These are phyloP conservation scores for Xenopus petersii DNA, from an alignment of 2,797 vertebrate species.

Conservation along the genomic window DNA sequence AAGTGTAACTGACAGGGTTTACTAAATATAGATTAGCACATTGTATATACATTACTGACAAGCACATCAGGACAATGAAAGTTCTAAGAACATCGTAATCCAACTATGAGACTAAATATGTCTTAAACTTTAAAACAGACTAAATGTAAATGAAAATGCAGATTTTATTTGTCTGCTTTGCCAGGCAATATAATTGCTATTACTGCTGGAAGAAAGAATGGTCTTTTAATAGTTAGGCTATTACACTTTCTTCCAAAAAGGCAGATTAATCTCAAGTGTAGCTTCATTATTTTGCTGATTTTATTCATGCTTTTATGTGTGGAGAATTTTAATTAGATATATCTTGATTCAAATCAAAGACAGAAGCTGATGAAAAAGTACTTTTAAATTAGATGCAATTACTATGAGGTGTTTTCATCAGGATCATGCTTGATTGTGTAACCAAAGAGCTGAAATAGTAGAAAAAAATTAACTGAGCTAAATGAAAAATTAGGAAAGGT, in stretches of 20 bases:
- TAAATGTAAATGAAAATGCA: constrained; percentile 33
- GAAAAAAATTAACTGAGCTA: constrained; percentile 6
- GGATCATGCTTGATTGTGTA: constrained; percentile 43
- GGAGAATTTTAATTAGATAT: constrained; percentile 44
- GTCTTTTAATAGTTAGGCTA: constrained; percentile 43
- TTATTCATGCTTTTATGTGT: constrained; percentile 44
- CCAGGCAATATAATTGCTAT: constrained; percentile 41
- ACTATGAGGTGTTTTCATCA: constrained; percentile 48
- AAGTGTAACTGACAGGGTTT: too few species aligned
- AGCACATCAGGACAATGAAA: too few species aligned
- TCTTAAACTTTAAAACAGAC: constrained; percentile 30
- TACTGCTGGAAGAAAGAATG: constrained; percentile 48
- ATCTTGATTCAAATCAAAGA: constrained; percentile 49
- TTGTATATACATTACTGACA: too few species aligned
- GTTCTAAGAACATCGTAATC: not conserved
- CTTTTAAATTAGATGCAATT: constrained; percentile 49
- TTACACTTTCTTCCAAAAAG: constrained; percentile 47
- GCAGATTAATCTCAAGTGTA: constrained; percentile 48
- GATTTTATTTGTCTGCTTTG: constrained; percentile 28
- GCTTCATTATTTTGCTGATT: constrained; percentile 50
- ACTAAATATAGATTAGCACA: too few species aligned
- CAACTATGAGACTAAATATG: not conserved
- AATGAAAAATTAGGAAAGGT: not conserved
- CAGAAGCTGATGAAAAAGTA: constrained; percentile 48
- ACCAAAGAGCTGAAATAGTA: constrained; percentile 29